Percentiles rank a stretch among this genome's conserved stretches.
Conservation (phyloP, 2,888 invertebrate genomes). For the Emesis castigata region DNA sequence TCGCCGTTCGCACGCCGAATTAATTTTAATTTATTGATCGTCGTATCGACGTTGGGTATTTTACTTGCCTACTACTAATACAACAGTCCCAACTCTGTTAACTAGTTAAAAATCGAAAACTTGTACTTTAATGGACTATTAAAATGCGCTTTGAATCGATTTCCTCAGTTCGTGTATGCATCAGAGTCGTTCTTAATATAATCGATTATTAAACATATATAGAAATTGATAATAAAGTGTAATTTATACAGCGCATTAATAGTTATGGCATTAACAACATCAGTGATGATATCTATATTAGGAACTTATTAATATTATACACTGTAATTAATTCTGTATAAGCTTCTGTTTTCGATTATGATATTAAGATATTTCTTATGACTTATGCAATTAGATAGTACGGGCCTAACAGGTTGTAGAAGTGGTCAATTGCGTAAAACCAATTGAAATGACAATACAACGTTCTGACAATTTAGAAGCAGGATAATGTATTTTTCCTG, state of each 20-base stretch:
- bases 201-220: conserved; percentile 4
- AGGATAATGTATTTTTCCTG: too few species aligned
- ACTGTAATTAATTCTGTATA: not conserved
- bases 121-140: not conserved
- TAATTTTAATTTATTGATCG: conserved; percentile 89
- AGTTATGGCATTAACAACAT: conserved; percentile 67
- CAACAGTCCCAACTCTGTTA: not conserved
- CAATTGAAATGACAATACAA: not conserved
- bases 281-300: conserved; percentile 40
- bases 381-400: not conserved
- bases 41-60: conserved; percentile 85
- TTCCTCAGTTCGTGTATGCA: conserved; percentile 1
- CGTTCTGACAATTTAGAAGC: not conserved
- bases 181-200: not conserved
- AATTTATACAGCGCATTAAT: conserved; percentile 72
- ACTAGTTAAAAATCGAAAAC: not conserved
- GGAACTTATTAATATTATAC: not conserved
- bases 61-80: conserved; percentile 81
- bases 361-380: not conserved
- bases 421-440: not conserved
- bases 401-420: not conserved
- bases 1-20: conserved; percentile 88
- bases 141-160: not conserved
- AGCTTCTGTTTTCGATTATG: not conserved
- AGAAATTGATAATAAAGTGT: conserved; percentile 49